Conservation (phyloP, 2,888 invertebrate species). For the Latrodectus elegans region DNA sequence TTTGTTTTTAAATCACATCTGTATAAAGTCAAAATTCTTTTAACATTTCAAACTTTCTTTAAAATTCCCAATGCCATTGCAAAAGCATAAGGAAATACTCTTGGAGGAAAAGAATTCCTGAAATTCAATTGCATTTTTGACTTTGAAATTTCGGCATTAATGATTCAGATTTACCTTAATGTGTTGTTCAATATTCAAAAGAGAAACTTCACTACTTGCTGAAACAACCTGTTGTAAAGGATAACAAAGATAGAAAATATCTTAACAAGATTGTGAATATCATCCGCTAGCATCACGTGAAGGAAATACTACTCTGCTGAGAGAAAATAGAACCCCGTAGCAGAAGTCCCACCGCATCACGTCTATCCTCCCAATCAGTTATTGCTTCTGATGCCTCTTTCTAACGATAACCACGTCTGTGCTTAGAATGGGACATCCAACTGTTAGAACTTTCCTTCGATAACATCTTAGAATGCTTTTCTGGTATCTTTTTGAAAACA, state of each 20-base stretch:
- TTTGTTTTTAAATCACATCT: too few species aligned
- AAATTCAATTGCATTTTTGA: too few species aligned
- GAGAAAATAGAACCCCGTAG: neutral
- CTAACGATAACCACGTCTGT: constrained; percentile 41
- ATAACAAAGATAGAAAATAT: constrained; percentile 9
- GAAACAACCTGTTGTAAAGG: too few species aligned
- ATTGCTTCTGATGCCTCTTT: constrained; percentile 32
- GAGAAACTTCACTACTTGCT: too few species aligned
- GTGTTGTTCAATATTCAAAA: too few species aligned
- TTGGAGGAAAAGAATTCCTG: too few species aligned
- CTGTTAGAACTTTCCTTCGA: constrained; percentile 48
- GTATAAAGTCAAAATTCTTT: too few species aligned
- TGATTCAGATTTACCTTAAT: too few species aligned
- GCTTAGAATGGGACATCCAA: constrained; percentile 14
- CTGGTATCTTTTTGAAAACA: constrained; percentile 9
- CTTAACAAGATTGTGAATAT: constrained; percentile 18
- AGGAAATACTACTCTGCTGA: constrained; percentile 17
- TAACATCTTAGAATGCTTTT: constrained; percentile 34
- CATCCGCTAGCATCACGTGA: constrained; percentile 24
- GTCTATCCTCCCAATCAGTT: constrained; percentile 38
- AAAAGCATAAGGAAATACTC: too few species aligned
- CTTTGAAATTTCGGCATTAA: too few species aligned
- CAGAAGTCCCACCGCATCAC: constrained; percentile 9
- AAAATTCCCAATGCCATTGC: too few species aligned
- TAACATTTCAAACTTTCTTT: too few species aligned